Base-by-base conservation (phyloP, 2,113 vertebrate species). In the Toxostoma redivivum region DNA sequence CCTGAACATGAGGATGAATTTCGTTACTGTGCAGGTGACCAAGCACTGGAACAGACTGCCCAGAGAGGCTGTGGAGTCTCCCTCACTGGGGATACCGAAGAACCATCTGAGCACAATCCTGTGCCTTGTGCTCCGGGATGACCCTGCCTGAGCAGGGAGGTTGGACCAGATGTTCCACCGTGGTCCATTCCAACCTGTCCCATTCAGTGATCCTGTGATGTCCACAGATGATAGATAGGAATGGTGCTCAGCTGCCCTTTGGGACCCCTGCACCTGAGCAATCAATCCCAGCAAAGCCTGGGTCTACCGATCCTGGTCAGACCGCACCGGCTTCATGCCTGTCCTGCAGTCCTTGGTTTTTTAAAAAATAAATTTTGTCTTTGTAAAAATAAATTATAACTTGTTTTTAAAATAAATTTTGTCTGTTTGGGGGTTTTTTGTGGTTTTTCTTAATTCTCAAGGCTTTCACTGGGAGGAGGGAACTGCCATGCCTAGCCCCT, bases 301-400 rank as follows among this genome's bases (percentile, higher is more conserved):
- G 31, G 4, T 17, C 37, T 33, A 20, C 7, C 1, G 2, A 14
- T 35, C 3, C 11, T 0, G 0, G 4, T 27, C 38, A 56, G 48
- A 35, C 69, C 38, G n/a, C 11, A 4, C 47, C 31, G 27, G 3
- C 8, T 38, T 88, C 8, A 3, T 9, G 3, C 12, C 33, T 45
- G 12, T 17, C 48, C 25, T 48, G 10, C 5, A 2, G 28, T 9
- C 17, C 3, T 28, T 37, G 27, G 22, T 44, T 14, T 42, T 74
- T 21, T 4, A 3, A 16, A 16, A 62, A 57, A 42, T 22, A 13
- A 4, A 7, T 47, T 7, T 50, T 58, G 35, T n/a, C 28, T 15
- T 70, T 44, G 53, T 9, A 24, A 65, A 78, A 54, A 35, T 30
- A 53, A 35, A 44, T 42, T 64, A 4, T 5, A 16, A 24, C 7